Conservation (phyloP, 2,113 vertebrate species). For the Hemiprocne comata region DNA sequence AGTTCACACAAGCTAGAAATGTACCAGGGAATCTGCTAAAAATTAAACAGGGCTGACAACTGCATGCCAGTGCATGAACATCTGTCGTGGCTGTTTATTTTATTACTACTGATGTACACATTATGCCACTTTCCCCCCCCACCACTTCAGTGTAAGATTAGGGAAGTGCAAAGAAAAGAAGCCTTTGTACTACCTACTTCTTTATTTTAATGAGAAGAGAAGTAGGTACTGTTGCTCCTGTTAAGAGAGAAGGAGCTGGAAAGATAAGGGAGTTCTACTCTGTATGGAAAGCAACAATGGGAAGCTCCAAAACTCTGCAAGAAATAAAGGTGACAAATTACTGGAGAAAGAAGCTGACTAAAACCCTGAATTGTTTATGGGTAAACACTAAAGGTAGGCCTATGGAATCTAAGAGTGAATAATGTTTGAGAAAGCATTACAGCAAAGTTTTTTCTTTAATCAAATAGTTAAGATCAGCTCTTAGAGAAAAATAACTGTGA, state of each 20-base stretch:
- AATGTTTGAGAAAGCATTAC: neutral
- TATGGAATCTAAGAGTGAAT: neutral
- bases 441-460: neutral
- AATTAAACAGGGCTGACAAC: neutral
- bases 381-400: neutral
- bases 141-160: constrained; percentile 22
- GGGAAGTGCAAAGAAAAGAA: constrained; percentile 36
- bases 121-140: neutral
- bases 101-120: neutral
- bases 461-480: neutral
- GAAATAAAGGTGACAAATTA: constrained; percentile 59
- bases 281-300: constrained; percentile 31
- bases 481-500: neutral
- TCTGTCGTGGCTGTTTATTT: neutral
- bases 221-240: constrained; percentile 41
- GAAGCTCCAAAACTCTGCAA: constrained; percentile 47
- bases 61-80: neutral
- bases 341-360: constrained; percentile 18
- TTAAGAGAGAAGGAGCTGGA: constrained; percentile 42
- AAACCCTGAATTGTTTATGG: constrained; percentile 11
- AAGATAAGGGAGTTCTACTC: constrained; percentile 31
- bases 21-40: neutral
- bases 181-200: constrained; percentile 39
- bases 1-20: neutral
- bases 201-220: constrained; percentile 37